Base-by-base conservation (phyloP, 1,140 invertebrate genomes). In the Pararge aegeria region DNA sequence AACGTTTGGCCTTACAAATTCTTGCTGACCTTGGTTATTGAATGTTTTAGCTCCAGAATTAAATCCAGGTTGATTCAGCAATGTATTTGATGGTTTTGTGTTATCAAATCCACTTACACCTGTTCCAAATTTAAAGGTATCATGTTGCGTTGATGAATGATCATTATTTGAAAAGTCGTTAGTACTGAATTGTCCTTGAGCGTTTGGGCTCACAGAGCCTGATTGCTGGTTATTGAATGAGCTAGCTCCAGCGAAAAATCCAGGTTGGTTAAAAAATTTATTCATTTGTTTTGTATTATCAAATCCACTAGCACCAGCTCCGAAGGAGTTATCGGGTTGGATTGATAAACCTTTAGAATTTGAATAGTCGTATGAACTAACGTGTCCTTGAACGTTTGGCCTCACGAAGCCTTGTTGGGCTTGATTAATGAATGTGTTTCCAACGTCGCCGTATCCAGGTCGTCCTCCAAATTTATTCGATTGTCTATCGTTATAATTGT, bases 361-460 rank as follows among this genome's bases (percentile, higher is more conserved):
- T n/a, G n/a, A n/a, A n/a, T n/a, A n/a, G n/a, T n/a, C n/a, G n/a
- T n/a, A n/a, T n/a, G n/a, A n/a, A n/a, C n/a, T n/a, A n/a, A n/a
- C n/a, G n/a, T 29, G 48, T 18, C n/a, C 48, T n/a, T 37, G 30
- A n/a, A 37, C 30, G 30, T 2, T 12, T 37, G n/a, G n/a, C 12
- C 44, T 59, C 5, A 37, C 58, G 64, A 71, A 58, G 27, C 55
- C 57, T 61, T 73, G 70, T 63, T 66, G 71, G 57, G 71, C 74
- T 61, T 83, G 77, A 73, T 75, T 80, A 40, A 79, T 78, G 61
- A 73, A 72, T 19, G 68, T 49, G 24, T 73, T 62, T 51, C 68
- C 49, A 40, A 66, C 50, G 24, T 52, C 65, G 37, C 71, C 63
- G 16, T 64, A 69, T 70, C 53, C 73, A 62, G 70, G 68, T 64